Evolutionary conservation across 2,113 vertebrate genomes (phyloP), one percentile per base, ranked within the genome.

Genomic region (Equus quagga): DNA sequence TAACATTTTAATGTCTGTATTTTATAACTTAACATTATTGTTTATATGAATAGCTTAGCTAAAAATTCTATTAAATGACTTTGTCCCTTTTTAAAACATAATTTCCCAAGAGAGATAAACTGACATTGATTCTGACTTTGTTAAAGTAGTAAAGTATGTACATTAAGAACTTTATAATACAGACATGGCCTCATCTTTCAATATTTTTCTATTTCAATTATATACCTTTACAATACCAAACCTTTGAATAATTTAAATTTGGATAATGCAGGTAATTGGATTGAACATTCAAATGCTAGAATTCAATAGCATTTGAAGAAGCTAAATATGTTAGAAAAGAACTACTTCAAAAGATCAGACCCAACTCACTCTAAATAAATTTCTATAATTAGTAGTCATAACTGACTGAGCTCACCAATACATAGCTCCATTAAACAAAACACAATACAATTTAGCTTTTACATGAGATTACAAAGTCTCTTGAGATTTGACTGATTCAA

Each of bases 391-490:
- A 79, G 13, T 24, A 88, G 23, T 28, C 49, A 85, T 80, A 83
- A 94, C 79, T 87, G 58, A 75, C 65, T 56, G 31, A 94, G 51
- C 54, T 80, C 60, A 51, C 56, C 13, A 85, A 79, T 31, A 64
- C 62, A 49, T 58, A 89, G 44, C 23, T 73, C 49, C 28, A 84
- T 75, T 84, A 70, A 94, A n/a, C 64, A 93, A 94, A 93, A 60
- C 13, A 76, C n/a, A 96, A 84, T 46, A 46, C 1, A 62, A 33
- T 89, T 97, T 89, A 81, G 28, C 11, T 78, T 93, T 24, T 89
- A 44, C 4, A 33, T 80, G 23, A 91, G 79, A 89, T 92, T 31
- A 92, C 4, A 87, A 54, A 83, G 14, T 64, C 70, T 90, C 81
- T 58, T 60, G 64, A 33, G 36, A 62, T 91, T 76, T 80, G n/a